phyloP scores from a whole-genome alignment of 1,140 invertebrate species.

The Stegodyphus dumicola region DNA sequence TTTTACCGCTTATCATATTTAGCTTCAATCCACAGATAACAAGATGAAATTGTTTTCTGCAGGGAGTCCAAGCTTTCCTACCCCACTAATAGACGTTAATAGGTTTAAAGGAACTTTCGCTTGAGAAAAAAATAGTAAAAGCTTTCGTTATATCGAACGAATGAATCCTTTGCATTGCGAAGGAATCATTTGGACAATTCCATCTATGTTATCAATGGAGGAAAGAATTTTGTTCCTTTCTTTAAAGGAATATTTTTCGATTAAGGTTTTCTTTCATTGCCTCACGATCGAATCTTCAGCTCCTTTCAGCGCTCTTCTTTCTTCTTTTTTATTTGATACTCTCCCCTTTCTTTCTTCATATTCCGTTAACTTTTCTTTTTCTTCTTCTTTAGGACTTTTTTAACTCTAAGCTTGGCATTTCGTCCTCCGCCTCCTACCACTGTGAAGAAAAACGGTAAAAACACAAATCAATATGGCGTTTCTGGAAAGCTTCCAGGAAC shows the following conservation, averaged over 20 bases:
- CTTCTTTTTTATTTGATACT: not conserved
- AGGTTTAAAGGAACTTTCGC: not conserved
- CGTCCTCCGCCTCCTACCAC: too few relatives aligned
- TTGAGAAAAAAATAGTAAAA: not conserved
- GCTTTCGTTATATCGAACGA: constrained; percentile 11
- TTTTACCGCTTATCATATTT: too few relatives aligned
- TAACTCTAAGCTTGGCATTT: not conserved
- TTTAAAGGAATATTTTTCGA: constrained; percentile 45
- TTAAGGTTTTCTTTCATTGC: constrained; percentile 41
- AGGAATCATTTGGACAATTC: constrained; percentile 47
- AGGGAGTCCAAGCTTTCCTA: not conserved
- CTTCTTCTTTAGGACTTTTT: not conserved
- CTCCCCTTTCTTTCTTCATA: constrained; percentile 9
- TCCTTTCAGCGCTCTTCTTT: not conserved
- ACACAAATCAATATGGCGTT: constrained; percentile 1
- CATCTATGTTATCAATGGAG: constrained; percentile 48
- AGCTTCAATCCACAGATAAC: too few relatives aligned
- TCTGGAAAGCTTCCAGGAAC: not conserved
- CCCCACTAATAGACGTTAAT: not conserved
- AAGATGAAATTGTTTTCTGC: too few relatives aligned
- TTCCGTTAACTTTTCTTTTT: constrained; percentile 15
- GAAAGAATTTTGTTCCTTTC: constrained; percentile 19
- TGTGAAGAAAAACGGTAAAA: not conserved
- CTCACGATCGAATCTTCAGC: not conserved
- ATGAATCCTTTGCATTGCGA: constrained; percentile 34